Conservation (phyloP, 2,113 vertebrate species). For the Poecilia latipinna region DNA sequence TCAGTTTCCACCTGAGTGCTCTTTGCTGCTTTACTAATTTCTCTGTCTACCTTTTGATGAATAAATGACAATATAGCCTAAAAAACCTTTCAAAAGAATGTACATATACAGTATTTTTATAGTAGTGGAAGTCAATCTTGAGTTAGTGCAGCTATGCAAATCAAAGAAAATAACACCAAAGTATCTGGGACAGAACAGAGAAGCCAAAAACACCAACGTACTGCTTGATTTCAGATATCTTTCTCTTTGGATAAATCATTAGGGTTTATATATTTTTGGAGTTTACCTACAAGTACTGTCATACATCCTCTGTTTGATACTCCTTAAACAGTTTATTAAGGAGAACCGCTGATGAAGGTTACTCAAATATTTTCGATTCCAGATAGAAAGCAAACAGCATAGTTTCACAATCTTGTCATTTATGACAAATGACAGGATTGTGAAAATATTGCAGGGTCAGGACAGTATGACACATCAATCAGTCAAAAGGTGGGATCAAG, state of each 20-base stretch:
- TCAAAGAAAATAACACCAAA: neutral
- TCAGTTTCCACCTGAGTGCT: too few relatives aligned
- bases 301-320: neutral
- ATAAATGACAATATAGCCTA: too few relatives aligned
- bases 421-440: slow-evolving; percentile 8
- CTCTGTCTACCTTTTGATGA: too few relatives aligned
- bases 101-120: too few relatives aligned
- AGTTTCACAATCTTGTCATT: neutral
- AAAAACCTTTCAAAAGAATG: too few relatives aligned
- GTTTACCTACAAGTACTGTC: neutral
- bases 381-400: slow-evolving; percentile 12
- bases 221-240: neutral
- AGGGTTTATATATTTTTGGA: neutral
- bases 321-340: neutral
- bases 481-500: neutral
- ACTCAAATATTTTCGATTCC: neutral
- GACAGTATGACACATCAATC: slow-evolving; percentile 33
- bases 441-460: slow-evolving; percentile 13
- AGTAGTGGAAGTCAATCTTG: too few relatives aligned
- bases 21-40: too few relatives aligned
- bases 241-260: neutral
- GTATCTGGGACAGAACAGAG: too few relatives aligned
- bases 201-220: neutral
- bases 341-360: neutral
- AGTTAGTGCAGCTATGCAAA: too few relatives aligned